Evolutionary conservation across 2,888 invertebrate genomes (phyloP).

Genomic region (Drosophila niveifrons): DNA sequence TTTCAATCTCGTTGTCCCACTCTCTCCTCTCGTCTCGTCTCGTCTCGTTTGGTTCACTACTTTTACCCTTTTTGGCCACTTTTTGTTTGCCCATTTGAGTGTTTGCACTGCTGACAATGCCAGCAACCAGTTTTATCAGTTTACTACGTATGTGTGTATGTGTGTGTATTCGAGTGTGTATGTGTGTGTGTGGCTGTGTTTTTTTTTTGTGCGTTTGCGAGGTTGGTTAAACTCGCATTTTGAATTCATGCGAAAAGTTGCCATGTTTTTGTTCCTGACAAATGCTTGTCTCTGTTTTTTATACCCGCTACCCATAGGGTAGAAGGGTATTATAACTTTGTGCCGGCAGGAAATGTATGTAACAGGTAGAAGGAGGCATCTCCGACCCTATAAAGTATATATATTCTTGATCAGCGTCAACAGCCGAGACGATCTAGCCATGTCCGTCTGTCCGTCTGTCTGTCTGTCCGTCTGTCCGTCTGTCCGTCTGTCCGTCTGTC

Average conservation of each 20-base stretch:
- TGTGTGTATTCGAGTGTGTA: slow-evolving; percentile 1
- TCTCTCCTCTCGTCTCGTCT: background rate
- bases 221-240: slow-evolving; percentile 63
- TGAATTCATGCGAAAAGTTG: slow-evolving; percentile 75
- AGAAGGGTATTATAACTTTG: no score
- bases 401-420: no score
- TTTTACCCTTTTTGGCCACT: slow-evolving; percentile 33
- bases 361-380: no score
- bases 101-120: slow-evolving; percentile 61
- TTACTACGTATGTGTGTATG: background rate
- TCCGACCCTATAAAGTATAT: no score
- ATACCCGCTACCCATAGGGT: no score
- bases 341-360: no score
- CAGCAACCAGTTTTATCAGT: slow-evolving; percentile 51
- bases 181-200: slow-evolving; percentile 5
- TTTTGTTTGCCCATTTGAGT: slow-evolving; percentile 63
- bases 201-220: slow-evolving; percentile 35
- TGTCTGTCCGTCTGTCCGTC: no score
- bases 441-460: no score
- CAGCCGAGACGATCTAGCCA: no score
- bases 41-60: background rate
- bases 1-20: slow-evolving; percentile 36
- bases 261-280: slow-evolving; percentile 33
- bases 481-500: no score
- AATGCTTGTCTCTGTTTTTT: slow-evolving; percentile 8